A percentile compares a stretch with the other conserved stretches of the same genome.
phyloP scores from a whole-genome alignment of 2,888 invertebrate genomes.

The Euzetes globulus region DNA sequence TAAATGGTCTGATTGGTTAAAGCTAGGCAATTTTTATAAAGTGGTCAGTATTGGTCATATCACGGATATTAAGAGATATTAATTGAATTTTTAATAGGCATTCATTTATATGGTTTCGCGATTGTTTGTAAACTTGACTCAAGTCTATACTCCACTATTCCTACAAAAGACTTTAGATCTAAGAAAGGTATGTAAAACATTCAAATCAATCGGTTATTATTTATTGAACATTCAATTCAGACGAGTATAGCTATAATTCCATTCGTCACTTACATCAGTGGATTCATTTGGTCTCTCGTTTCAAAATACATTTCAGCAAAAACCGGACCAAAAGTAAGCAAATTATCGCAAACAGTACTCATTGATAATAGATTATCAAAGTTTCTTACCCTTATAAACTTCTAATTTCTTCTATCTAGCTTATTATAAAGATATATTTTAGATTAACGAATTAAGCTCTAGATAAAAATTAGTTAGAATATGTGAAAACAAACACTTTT shows the following conservation, averaged over 20 bases:
- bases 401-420: too few relatives aligned
- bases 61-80: neutral
- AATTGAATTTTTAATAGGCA: conserved; percentile 6
- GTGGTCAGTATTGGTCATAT: too few relatives aligned
- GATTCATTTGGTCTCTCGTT: conserved; percentile 26
- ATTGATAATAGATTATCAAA: too few relatives aligned
- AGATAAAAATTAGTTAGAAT: too few relatives aligned
- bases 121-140: conserved; percentile 73
- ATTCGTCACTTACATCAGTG: conserved; percentile 34
- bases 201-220: too few relatives aligned
- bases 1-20: conserved; percentile 25
- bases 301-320: conserved; percentile 24
- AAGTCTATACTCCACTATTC: conserved; percentile 81
- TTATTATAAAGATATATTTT: too few relatives aligned
- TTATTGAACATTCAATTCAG: neutral
- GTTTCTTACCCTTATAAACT: too few relatives aligned
- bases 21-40: conserved; percentile 47
- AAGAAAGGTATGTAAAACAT: conserved; percentile 53
- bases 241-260: conserved; percentile 35
- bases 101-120: conserved; percentile 74
- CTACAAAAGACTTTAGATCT: conserved; percentile 58
- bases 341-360: too few relatives aligned
- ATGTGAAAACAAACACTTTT: too few relatives aligned
- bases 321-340: conserved; percentile 28
- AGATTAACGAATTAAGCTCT: too few relatives aligned